Base-by-base conservation (phyloP, 2,113 vertebrate genomes). In the Spea bombifrons region DNA sequence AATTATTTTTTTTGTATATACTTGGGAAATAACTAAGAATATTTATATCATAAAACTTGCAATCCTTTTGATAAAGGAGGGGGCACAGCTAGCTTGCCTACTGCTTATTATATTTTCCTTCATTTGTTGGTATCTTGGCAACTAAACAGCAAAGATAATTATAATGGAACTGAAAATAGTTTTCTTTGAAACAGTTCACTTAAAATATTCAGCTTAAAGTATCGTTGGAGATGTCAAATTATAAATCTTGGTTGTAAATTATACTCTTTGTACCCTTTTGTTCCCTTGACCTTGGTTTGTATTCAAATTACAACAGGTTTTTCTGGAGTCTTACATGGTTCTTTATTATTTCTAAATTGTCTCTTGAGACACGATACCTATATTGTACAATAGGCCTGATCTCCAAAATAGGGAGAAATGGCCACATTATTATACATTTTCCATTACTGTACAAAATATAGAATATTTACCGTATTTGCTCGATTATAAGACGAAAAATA, bases 41-140 rank as follows among this genome's bases (percentile, higher is more conserved):
- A 30, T 30, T 30, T 30, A 30, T 30, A 30, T 73, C 72, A 84
- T 90, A 84, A 85, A 91, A 90, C 86, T 86, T 81, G 84, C 88
- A 89, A 87, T 90, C 82, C 81, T 59, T 82, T 80, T 81, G 81
- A 68, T 88, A 85, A 90, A 59, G 12, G 90, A 91, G 87, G 80
- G 82, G 85, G 84, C 6, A 3, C 55, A 76, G 45, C 68, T 71
- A 77, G 75, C 55, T 50, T 88, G 86, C 85, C 81, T 84, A 30
- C 30, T 30, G 30, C 30, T 2, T 30, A 30, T 30, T 83, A 84
- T 86, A 82, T 86, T 90, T 91, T 85, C 67, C 83, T 89, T 88
- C 81, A 83, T 89, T 88, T 82, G 50, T 30, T 71, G 80, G 89
- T 92, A 87, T 89, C 89, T 85, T 90, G 90, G 89, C 89, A 93